These are phyloP conservation scores for Pheosia gnoma DNA, from an alignment of 2,888 invertebrate species.

Conservation along the genomic window DNA sequence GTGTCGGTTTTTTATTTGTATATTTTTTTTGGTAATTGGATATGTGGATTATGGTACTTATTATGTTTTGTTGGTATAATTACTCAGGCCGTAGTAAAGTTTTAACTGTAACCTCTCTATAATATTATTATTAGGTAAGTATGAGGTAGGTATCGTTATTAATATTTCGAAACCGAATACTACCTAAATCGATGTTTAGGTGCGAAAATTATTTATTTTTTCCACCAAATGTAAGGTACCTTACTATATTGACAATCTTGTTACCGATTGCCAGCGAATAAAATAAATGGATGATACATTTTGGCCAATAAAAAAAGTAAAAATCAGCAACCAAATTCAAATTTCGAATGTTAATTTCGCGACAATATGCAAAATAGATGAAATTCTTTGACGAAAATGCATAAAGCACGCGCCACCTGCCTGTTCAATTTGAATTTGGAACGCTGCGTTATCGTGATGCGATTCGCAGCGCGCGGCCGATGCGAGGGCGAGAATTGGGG, in stretches of 20 bases:
- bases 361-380: slow-evolving; percentile 32
- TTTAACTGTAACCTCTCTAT: too few relatives aligned
- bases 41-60: not conserved
- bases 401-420: slow-evolving; percentile 47
- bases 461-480: slow-evolving; percentile 53
- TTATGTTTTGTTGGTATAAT: not conserved
- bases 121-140: too few relatives aligned
- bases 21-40: slow-evolving; percentile 4
- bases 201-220: too few relatives aligned
- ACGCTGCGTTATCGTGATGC: slow-evolving; percentile 55
- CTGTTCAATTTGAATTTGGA: slow-evolving; percentile 54
- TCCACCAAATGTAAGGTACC: too few relatives aligned
- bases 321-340: slow-evolving; percentile 5
- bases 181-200: too few relatives aligned
- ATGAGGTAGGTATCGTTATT: too few relatives aligned
- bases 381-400: slow-evolving; percentile 23
- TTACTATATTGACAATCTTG: too few relatives aligned
- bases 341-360: slow-evolving; percentile 22
- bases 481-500: slow-evolving; percentile 52
- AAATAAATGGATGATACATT: too few relatives aligned
- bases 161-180: too few relatives aligned
- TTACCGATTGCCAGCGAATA: too few relatives aligned
- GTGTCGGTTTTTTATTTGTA: not conserved
- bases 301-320: not conserved
- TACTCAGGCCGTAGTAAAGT: too few relatives aligned